Evolutionary conservation across 2,888 invertebrate species (phyloP).

Genomic region (Harmothoe impar): DNA sequence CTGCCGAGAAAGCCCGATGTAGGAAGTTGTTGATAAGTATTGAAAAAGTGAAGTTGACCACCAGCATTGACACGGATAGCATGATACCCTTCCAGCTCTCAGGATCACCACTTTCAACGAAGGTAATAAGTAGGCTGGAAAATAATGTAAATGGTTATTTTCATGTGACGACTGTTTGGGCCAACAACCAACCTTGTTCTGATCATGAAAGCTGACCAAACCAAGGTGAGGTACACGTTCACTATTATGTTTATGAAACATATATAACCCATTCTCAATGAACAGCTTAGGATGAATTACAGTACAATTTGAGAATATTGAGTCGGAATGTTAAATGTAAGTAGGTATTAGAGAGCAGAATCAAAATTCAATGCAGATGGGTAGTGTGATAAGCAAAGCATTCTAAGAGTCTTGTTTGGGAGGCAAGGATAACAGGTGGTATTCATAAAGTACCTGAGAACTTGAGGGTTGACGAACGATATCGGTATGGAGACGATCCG

Average conservation of each 20-base stretch:
- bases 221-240: background rate
- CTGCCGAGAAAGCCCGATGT: constrained; percentile 70
- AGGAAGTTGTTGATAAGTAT: constrained; percentile 67
- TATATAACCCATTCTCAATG: no score
- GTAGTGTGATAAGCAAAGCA: background rate
- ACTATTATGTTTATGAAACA: background rate
- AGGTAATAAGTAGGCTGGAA: constrained; percentile 76
- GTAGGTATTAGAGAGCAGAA: no score
- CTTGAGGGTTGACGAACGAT: constrained; percentile 57
- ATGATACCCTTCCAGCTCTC: constrained; percentile 93
- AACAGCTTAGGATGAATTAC: no score
- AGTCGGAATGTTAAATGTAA: no score
- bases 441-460: no score
- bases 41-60: constrained; percentile 62
- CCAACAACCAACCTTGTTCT: background rate
- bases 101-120: constrained; percentile 72
- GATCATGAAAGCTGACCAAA: background rate
- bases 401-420: background rate
- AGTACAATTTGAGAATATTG: no score
- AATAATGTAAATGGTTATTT: background rate
- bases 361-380: background rate
- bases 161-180: no score
- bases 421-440: no score
- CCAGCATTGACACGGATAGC: constrained; percentile 86
- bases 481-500: constrained; percentile 51